Base-by-base conservation (phyloP, 1,140 invertebrate species). In the Drosophila repletoides region DNA sequence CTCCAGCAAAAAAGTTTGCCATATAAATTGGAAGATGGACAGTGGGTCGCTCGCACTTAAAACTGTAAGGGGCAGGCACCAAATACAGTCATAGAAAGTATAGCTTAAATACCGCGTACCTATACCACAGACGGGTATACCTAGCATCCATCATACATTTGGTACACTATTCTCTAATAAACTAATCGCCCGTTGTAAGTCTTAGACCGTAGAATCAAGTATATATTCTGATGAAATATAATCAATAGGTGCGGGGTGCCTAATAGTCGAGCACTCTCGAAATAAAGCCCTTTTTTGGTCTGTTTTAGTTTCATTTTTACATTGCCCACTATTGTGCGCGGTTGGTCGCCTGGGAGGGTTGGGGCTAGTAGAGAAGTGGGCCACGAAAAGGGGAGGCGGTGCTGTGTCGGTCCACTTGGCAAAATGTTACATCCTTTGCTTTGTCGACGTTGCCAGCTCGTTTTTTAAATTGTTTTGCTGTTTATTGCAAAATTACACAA, bases 401-500 rank as follows among this genome's bases (percentile, higher is more conserved):
- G n/a, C 58, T 60, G 70, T 68, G 68, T 84, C 64, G 79, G 80
- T 86, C 79, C 80, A 84, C 79, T 84, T 84, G 70, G 79, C 74
- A 75, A 86, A 84, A 86, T 72, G 80, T 72, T 86, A 84, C 80
- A 75, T 84, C 80, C 80, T 84, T 68, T 80, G 71, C 80, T 86
- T 86, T 84, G 77, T 84, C 68, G 21, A 38, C 46, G 45, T 58
- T 60, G 60, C 34, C 29, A 41, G 69, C 51, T 68, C 41, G 59
- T 74, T 76, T 71, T 74, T 75, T 60, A 72, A 86, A 86, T 80
- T 86, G 80, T 86, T 86, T 86, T 86, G 80, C 80, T 87, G 80
- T 86, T 86, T 86, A 86, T 86, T 86, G 80, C 80, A 86, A 86
- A 86, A 86, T 86, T 86, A 86, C 80, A 86, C 80, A 86, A 86